Base-by-base conservation (phyloP, 2,888 invertebrate species). In the Aromia moschata region DNA sequence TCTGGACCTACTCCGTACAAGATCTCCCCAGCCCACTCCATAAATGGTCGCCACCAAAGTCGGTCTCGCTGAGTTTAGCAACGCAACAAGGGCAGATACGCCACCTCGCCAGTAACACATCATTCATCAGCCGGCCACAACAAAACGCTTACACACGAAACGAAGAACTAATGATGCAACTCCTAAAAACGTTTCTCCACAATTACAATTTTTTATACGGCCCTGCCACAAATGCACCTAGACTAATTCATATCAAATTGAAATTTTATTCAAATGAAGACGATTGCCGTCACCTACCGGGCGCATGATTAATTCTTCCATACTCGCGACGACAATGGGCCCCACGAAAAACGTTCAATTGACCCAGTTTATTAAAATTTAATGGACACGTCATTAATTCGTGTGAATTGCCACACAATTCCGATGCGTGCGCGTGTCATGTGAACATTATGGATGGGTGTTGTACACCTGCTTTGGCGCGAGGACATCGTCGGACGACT, bases 301-400 rank as follows among this genome's bases (percentile, higher is more conserved):
- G 33, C 4, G 11, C 30, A 56, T 60, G 60, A 60, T 56, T 56
- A 53, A 60, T 60, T 31, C 37, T 14, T 41, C 38, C 41, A 33
- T 52, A 60, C 47, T 53, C 49, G 46, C 38, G n/a, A 51, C 43
- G 25, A 54, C 51, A 60, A 60, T 60, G 18, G 33, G 18, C 33
- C 9, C n/a, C 2, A 44, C 47, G 31, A 56, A 41, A 53, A 49
- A 52, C 36, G 31, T 36, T 20, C 44, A 51, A 49, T 51, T 58
- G 62, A 37, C 56, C 58, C 31, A 56, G 47, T 62, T 62, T 47
- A 62, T 58, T 53, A 45, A 46, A 56, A 56, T 58, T 43, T 33
- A 53, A 58, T 57, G 53, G 43, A 47, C 45, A 47, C 56, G 44
- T 62, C 52, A 58, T 62, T 56, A 62, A 58, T 56, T 38, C 51